phyloP scores from a whole-genome alignment of 2,888 invertebrate genomes.

The Osmoderma eremita region DNA sequence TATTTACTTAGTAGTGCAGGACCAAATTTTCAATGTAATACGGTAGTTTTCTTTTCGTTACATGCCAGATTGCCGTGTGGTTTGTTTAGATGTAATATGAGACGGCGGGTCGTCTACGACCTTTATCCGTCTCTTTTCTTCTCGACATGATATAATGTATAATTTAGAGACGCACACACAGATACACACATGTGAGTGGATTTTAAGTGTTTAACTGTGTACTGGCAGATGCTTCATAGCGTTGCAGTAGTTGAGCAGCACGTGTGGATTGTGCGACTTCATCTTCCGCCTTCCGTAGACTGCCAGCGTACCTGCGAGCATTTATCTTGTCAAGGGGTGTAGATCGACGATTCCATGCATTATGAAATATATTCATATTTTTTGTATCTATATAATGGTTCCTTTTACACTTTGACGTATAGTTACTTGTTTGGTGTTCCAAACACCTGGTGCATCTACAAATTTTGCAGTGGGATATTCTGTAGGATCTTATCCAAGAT shows the following conservation, averaged over 20 bases:
- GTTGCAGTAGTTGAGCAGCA: constrained; percentile 48
- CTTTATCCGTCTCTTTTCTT: constrained; percentile 34
- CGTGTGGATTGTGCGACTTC: constrained; percentile 51
- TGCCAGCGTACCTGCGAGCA: constrained; percentile 46
- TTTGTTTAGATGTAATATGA: constrained; percentile 38
- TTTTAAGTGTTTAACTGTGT: constrained; percentile 51
- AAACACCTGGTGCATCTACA: constrained; percentile 1
- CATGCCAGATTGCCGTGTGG: constrained; percentile 34
- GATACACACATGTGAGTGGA: constrained; percentile 51
- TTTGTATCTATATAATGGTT: not conserved
- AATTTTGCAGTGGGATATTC: not conserved
- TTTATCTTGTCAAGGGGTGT: constrained; percentile 39
- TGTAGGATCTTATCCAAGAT: too few relatives aligned
- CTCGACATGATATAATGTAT: constrained; percentile 44
- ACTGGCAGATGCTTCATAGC: constrained; percentile 51
- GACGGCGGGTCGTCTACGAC: constrained; percentile 32
- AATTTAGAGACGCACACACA: constrained; percentile 44
- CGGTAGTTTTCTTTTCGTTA: constrained; percentile 35
- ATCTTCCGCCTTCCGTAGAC: constrained; percentile 48
- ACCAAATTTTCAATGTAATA: constrained; percentile 31
- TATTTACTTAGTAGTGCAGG: constrained; percentile 29
- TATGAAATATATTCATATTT: constrained; percentile 17
- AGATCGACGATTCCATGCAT: constrained; percentile 14
- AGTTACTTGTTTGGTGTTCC: not conserved
- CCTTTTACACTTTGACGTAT: not conserved